phyloP scores from a whole-genome alignment of 2,113 vertebrate species.

The human region GRCh38 chr1:153397001-153397500 shows the following conservation, averaged over 20 bases:
- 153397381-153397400: neutral
- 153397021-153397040: neutral
- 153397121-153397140: neutral
- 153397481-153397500: neutral
- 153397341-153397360: too few species aligned
- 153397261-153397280: neutral
- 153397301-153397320: too few species aligned
- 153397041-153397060: neutral
- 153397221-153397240: rapidly evolving
- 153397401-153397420: too few species aligned
- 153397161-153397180: neutral
- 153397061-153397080: rapidly evolving
- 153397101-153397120: neutral
- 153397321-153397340: too few species aligned
- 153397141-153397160: too few species aligned
- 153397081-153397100: neutral
- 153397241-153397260: neutral
- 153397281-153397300: rapidly evolving
- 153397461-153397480: neutral
- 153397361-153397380: too few species aligned
- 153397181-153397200: rapidly evolving
- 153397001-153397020: neutral
- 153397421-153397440: neutral
- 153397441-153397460: neutral
- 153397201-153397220: neutral